Evolutionary conservation across 64 coral and sea anemone species (phyloP), one percentile per base, ranked within the genome.

Genomic region (Catalaphyllia jardinei): DNA sequence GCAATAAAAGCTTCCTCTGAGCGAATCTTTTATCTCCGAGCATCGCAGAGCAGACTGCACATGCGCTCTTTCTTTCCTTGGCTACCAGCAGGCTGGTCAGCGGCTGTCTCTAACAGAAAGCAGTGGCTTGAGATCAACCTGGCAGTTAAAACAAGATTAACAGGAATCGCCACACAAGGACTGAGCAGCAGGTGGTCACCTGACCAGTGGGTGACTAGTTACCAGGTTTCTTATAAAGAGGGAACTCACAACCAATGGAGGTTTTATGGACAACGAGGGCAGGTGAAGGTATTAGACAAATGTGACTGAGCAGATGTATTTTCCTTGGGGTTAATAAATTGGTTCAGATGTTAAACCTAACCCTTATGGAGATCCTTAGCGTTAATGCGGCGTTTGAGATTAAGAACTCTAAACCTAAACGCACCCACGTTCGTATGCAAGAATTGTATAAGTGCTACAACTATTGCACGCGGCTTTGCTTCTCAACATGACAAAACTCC

Each of bases 111-210:
- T 27, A 71, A 91, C 79, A 16, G 13, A 3, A 81, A 83, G 2
- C 89, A 81, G 29, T 91, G 89, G 89, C 62, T 91, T 17, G 61
- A 91, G 30, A 24, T 91, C 8, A 83, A 81, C 25, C 89, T 91
- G 8, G 28, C 17, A 72, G 13, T 42, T 35, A 49, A 55, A n/a
- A 69, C 52, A 18, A 57, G 35, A 30, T 31, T 94, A 29, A 89
- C 87, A 29, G 79, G 87, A 1, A 59, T 94, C 28, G 87, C 79
- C 31, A 94, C 92, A 51, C 92, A 94, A 86, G 92, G 92, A 30
- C 87, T 73, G 24, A 88, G 79, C 2, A 84, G 92, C 67, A 11
- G 54, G 29, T 71, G 33, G 39, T 62, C 60, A 57, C 73, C 75
- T 42, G 69, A 71, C 10, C 77, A 94, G 14, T 89, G 92, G 92